Evolutionary conservation across 2,113 vertebrate genomes (phyloP).

Genomic region (Empidonax alnorum): DNA sequence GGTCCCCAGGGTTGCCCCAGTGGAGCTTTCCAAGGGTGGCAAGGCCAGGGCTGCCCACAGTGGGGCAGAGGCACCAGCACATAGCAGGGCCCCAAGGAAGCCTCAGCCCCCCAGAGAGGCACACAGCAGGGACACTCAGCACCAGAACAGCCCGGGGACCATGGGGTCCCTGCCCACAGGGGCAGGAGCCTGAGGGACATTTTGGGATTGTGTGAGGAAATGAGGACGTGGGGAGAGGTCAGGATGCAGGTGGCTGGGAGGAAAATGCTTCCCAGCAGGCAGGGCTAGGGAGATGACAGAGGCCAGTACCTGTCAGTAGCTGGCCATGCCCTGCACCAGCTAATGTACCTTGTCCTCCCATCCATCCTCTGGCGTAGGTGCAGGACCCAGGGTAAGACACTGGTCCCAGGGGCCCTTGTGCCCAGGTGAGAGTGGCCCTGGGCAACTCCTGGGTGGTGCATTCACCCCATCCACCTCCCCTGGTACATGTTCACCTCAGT

Average conservation of each 20-base stretch:
- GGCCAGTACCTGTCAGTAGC: accelerated
- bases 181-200: not conserved
- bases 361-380: no score
- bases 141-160: not conserved
- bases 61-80: not conserved
- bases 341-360: not conserved
- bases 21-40: not conserved
- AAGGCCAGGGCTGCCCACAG: not conserved
- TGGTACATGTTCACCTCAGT: not conserved
- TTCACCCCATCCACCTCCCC: no score
- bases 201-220: not conserved
- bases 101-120: not conserved
- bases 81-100: accelerated
- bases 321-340: not conserved
- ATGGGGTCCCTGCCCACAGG: not conserved
- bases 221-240: not conserved
- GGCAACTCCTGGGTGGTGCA: not conserved
- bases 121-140: not conserved
- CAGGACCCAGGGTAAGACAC: not conserved
- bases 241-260: not conserved
- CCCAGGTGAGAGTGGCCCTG: not conserved
- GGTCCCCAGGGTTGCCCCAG: not conserved
- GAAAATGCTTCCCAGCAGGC: not conserved
- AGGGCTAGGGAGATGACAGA: not conserved
- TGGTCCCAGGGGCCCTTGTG: not conserved